These are phyloP conservation scores for Caracal caracal DNA, from an alignment of 2,113 vertebrate genomes.

Conservation along the genomic window DNA sequence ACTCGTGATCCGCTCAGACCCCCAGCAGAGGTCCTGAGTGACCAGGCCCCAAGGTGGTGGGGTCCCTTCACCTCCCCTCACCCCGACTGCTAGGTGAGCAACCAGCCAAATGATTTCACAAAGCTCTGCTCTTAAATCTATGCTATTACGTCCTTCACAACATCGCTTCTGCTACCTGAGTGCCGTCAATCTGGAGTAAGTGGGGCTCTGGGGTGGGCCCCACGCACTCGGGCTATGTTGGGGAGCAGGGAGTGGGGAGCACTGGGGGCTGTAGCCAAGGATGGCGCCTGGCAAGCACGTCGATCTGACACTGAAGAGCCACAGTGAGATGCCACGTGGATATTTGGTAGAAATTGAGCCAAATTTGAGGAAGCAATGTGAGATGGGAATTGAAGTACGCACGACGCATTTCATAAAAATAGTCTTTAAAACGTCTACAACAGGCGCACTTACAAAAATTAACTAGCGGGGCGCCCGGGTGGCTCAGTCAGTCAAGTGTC, in stretches of 20 bases:
- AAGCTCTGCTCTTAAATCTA: rapidly evolving
- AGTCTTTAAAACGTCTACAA: rapidly evolving
- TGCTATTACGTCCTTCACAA: rapidly evolving
- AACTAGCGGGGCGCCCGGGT: too few species aligned
- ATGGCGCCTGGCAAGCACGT: rapidly evolving
- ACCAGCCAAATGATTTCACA: rapidly evolving
- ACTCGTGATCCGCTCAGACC: background rate
- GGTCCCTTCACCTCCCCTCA: rapidly evolving
- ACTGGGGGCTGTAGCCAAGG: background rate
- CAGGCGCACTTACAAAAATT: rapidly evolving
- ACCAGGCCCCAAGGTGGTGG: background rate
- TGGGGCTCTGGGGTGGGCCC: rapidly evolving
- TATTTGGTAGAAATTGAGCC: rapidly evolving
- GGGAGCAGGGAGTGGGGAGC: rapidly evolving
- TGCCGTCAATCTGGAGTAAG: too few species aligned
- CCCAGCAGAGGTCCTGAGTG: background rate
- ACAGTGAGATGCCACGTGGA: rapidly evolving
- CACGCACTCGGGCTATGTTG: rapidly evolving
- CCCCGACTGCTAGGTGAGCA: rapidly evolving
- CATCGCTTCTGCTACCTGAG: rapidly evolving
- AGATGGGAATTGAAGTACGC: rapidly evolving
- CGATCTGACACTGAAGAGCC: rapidly evolving
- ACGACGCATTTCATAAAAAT: rapidly evolving
- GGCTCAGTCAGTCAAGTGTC: too few species aligned
- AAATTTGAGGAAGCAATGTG: rapidly evolving